phyloP scores from a whole-genome alignment of 2,113 vertebrate genomes.

The Gambusia affinis region DNA sequence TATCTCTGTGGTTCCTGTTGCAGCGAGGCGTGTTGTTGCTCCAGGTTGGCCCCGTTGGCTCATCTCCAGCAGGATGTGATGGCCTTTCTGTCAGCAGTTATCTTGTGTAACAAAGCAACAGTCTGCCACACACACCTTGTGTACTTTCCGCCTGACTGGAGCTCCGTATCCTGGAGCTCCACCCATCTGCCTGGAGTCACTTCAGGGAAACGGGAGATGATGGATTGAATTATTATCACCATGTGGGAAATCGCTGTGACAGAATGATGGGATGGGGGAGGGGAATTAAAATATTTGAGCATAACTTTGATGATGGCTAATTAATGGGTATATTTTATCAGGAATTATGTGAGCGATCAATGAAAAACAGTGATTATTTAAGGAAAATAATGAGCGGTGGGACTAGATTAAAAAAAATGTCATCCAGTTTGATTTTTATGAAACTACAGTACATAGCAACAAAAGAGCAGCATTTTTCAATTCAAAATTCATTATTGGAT shows the following conservation, averaged over 20 bases:
- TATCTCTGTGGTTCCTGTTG: background rate
- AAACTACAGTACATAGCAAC: too few relatives aligned
- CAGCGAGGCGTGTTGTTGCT: background rate
- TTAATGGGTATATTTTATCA: too few relatives aligned
- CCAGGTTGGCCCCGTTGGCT: background rate
- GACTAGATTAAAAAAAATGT: too few relatives aligned
- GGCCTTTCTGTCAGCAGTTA: background rate
- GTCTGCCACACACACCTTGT: background rate
- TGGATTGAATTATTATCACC: background rate
- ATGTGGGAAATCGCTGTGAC: background rate
- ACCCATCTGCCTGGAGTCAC: slow-evolving; percentile 11
- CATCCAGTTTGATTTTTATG: too few relatives aligned
- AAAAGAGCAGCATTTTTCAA: too few relatives aligned
- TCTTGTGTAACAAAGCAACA: background rate
- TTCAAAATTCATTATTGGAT: too few relatives aligned
- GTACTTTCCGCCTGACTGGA: slow-evolving; percentile 16
- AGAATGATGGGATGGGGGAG: too few relatives aligned
- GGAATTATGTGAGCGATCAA: too few relatives aligned
- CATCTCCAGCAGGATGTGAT: background rate
- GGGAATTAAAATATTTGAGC: background rate
- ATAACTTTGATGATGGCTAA: background rate
- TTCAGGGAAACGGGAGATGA: slow-evolving; percentile 24
- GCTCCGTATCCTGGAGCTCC: slow-evolving; percentile 36
- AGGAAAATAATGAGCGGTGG: too few relatives aligned
- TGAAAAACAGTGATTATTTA: too few relatives aligned